These are phyloP conservation scores for Callipepla squamata DNA, from an alignment of 2,113 vertebrate species.

Conservation along the genomic window DNA sequence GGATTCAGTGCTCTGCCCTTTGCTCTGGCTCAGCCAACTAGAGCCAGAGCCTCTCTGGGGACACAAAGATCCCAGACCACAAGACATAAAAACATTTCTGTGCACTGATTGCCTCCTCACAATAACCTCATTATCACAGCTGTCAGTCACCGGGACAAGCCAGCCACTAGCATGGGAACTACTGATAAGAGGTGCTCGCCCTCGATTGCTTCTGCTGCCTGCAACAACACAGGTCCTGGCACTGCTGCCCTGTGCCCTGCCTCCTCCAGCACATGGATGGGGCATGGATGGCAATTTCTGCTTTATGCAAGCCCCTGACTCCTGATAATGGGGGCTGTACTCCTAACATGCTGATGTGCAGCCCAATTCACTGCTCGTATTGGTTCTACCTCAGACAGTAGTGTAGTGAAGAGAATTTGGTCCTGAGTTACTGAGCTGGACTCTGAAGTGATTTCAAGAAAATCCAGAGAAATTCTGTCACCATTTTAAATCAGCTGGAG, in stretches of 20 bases:
- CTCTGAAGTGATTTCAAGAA: background rate
- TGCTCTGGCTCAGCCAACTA: constrained; percentile 15
- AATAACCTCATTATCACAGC: constrained; percentile 61
- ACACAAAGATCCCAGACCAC: constrained; percentile 49
- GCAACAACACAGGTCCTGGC: constrained; percentile 13
- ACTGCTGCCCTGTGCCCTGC: background rate
- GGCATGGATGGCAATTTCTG: background rate
- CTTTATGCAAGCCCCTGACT: background rate
- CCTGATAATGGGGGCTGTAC: background rate
- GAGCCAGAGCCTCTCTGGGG: constrained; percentile 29
- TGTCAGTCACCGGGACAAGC: constrained; percentile 45
- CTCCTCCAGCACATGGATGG: background rate
- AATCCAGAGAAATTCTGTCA: background rate
- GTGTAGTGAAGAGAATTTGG: background rate
- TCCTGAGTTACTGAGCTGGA: background rate
- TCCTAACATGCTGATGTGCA: background rate
- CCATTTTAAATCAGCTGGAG: background rate
- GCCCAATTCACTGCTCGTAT: background rate
- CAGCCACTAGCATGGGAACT: constrained; percentile 17
- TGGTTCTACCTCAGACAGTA: background rate
- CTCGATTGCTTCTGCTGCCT: background rate
- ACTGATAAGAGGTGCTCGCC: constrained; percentile 12
- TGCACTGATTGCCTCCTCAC: constrained; percentile 54
- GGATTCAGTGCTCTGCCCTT: constrained; percentile 1
- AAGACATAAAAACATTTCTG: constrained; percentile 67